These are phyloP conservation scores for Saimiri boliviensis DNA, from an alignment of 2,113 vertebrate species.

Conservation along the genomic window DNA sequence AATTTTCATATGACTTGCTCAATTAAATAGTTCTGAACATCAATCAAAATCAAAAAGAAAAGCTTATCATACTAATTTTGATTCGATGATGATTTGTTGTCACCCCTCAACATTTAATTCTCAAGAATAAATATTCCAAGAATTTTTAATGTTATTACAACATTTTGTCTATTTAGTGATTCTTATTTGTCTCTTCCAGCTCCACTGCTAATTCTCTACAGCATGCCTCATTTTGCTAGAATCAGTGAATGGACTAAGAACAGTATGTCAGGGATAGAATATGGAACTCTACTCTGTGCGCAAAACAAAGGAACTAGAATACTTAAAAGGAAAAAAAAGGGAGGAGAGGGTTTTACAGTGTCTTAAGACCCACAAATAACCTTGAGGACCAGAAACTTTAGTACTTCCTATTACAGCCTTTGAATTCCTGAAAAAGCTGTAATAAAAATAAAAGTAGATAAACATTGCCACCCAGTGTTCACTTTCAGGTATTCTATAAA, in stretches of 20 bases:
- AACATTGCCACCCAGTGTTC: slow-evolving; percentile 79
- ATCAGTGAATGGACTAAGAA: slow-evolving; percentile 66
- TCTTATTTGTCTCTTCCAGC: neutral
- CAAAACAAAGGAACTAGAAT: slow-evolving; percentile 58
- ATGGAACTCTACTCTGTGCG: slow-evolving; percentile 31
- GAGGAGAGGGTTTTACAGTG: neutral
- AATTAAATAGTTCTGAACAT: neutral
- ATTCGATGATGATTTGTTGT: neutral
- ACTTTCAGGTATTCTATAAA: neutral
- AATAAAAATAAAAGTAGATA: slow-evolving; percentile 52
- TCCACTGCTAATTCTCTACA: slow-evolving; percentile 3
- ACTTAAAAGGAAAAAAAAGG: neutral
- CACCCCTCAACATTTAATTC: neutral
- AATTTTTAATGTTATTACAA: neutral
- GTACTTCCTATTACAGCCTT: slow-evolving; percentile 16
- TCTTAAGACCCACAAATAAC: slow-evolving; percentile 66
- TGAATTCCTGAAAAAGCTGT: neutral
- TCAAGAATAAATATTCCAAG: neutral
- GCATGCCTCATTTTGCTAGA: neutral
- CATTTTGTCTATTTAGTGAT: neutral
- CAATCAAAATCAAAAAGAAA: neutral
- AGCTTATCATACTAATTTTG: neutral
- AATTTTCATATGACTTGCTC: neutral
- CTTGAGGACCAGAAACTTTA: slow-evolving; percentile 64
- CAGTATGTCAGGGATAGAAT: neutral